phyloP scores from a whole-genome alignment of 2,888 invertebrate genomes.

The Buathra laborator region DNA sequence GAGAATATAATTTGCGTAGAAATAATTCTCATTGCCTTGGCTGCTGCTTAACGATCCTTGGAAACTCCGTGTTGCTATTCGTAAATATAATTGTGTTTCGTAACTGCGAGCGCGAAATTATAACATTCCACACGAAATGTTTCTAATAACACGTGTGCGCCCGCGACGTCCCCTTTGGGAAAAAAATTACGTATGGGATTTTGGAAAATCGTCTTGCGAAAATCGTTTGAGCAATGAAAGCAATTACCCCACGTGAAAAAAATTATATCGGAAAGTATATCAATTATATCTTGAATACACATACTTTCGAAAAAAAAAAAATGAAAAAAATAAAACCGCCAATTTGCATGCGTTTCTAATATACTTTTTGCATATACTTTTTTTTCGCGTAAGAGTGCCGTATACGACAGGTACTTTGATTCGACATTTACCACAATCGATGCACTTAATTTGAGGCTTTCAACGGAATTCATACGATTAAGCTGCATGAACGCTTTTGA shows the following conservation, averaged over 20 bases:
- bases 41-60: slow-evolving; percentile 35
- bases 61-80: slow-evolving; percentile 21
- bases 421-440: slow-evolving; percentile 14
- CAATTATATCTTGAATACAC: no score
- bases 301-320: no score
- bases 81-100: slow-evolving; percentile 41
- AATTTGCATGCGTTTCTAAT: not conserved
- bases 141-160: not conserved
- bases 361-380: no score
- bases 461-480: slow-evolving; percentile 3
- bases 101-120: slow-evolving; percentile 18
- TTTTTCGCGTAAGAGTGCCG: no score
- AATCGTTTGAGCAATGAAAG: no score
- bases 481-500: not conserved
- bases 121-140: slow-evolving; percentile 31
- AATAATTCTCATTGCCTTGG: slow-evolving; percentile 42
- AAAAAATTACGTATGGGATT: slow-evolving; percentile 4
- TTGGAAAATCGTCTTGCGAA: not conserved
- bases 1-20: slow-evolving; percentile 45
- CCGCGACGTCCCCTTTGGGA: slow-evolving; percentile 9
- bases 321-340: not conserved
- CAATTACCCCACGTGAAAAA: no score
- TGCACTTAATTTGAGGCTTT: slow-evolving; percentile 25
- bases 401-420: not conserved
- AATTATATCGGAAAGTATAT: not conserved